Conservation (phyloP, 2,797 vertebrate species). For the Chrysolophus pictus region DNA sequence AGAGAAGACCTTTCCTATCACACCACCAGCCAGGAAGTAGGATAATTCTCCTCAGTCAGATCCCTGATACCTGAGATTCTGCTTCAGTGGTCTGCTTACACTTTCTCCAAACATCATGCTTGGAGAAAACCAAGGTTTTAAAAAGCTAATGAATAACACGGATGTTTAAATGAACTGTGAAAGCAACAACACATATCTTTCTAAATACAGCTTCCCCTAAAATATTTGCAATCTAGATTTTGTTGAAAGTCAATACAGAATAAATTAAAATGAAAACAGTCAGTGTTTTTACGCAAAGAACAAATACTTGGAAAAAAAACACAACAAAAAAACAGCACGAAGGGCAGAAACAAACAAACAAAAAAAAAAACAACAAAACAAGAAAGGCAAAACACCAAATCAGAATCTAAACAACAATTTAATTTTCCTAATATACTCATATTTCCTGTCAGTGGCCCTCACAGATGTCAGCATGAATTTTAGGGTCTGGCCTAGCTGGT, state of each 20-base stretch:
- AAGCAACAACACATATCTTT: background rate
- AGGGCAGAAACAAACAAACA: background rate
- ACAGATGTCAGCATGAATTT: background rate
- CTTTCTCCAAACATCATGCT: background rate
- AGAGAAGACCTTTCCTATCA: background rate
- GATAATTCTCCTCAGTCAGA: background rate
- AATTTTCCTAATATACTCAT: background rate
- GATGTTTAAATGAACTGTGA: background rate
- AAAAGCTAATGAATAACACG: background rate
- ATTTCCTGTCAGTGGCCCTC: background rate
- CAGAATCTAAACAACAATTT: background rate
- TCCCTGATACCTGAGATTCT: background rate
- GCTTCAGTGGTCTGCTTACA: background rate
- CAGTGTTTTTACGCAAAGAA: background rate
- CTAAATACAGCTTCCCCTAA: background rate
- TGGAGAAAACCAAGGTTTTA: background rate
- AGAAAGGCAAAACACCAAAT: background rate
- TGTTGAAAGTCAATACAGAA: background rate
- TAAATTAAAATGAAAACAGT: background rate
- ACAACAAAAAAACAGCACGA: background rate
- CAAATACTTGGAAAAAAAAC: background rate
- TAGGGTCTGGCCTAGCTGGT: background rate
- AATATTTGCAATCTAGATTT: background rate
- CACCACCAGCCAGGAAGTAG: background rate
- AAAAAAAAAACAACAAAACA: too few species aligned